A percentile compares a stretch with the other conserved stretches of the same genome.
Conservation (phyloP, 2,797 vertebrate species). For the Eutrigla gurnardus region DNA sequence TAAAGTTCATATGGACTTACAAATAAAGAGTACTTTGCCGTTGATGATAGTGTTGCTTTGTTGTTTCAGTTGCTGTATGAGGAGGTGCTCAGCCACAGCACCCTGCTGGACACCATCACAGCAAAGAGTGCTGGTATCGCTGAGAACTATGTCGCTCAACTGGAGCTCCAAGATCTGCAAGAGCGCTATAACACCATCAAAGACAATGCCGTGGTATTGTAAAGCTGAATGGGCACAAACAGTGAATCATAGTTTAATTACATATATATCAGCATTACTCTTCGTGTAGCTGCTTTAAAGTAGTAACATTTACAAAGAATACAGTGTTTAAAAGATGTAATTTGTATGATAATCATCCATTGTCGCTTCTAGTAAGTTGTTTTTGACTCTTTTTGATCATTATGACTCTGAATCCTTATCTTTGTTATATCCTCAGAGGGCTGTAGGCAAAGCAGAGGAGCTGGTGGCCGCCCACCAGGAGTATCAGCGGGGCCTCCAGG, state of each 20-base stretch:
- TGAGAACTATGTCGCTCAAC: conserved; percentile 91
- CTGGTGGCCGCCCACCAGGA: conserved; percentile 90
- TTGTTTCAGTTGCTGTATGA: conserved; percentile 90
- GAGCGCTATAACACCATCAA: conserved; percentile 89
- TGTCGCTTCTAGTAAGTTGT: background rate
- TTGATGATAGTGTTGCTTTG: background rate
- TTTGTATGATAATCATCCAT: background rate
- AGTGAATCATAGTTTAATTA: background rate
- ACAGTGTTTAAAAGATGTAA: background rate
- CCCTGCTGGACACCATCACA: conserved; percentile 91
- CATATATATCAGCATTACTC: background rate
- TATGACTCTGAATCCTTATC: background rate
- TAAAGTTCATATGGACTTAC: background rate
- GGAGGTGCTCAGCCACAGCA: conserved; percentile 91
- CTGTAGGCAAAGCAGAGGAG: conserved; percentile 89
- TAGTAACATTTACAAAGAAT: background rate
- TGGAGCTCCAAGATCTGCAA: conserved; percentile 94
- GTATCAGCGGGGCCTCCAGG: conserved; percentile 91
- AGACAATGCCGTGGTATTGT: conserved; percentile 89
- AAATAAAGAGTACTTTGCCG: conserved; percentile 1
- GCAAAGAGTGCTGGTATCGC: conserved; percentile 90
- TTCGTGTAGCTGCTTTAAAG: background rate
- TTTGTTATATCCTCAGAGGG: conserved; percentile 80
- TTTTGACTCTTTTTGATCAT: background rate
- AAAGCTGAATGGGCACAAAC: background rate